Base-by-base conservation (phyloP, 1,140 invertebrate genomes). In the Calliopsis andreniformis region DNA sequence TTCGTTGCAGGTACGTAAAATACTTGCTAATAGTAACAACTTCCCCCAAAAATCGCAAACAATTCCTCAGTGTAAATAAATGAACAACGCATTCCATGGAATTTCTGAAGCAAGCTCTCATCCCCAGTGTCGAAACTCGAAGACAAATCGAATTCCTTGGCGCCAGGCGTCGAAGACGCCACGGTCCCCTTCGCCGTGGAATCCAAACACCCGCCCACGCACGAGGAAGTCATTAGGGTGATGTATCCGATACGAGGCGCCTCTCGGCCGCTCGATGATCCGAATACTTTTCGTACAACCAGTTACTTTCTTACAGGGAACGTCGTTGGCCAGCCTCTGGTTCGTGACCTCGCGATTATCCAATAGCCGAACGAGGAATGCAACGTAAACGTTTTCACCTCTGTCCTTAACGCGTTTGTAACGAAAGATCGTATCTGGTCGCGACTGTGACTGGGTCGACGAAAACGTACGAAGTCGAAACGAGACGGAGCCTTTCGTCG, bases 161-260 rank as follows among this genome's bases (percentile, higher is more conserved):
- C 61, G 61, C 49, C 61, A 56, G n/a, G 28, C 49, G n/a, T 35
- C 35, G 30, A 62, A 47, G 28, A 23, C n/a, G 16, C 2, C 59
- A 47, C 14, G 42, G 35, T 39, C 30, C 32, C 6, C 23, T n/a
- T 35, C n/a, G 23, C 12, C 28, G 16, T 35, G 47, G 61, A 66
- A 76, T 82, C 51, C 79, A 80, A 76, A 81, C 56, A 69, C 23
- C 47, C 70, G 55, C 75, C 78, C 79, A 85, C 79, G 78, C 75
- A 84, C 39, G 62, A 81, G 82, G 82, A 85, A 85, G 66, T 84
- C 78, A 81, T 85, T 85, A 81, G 78, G 61, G 84, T 84, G 82
- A 84, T 84, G 78, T 78, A 78, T 81, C 69, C 32, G 78, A 84
- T 84, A 45, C 56, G 20, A 76, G 59, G 25, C 62, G 77, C 72